phyloP scores from a whole-genome alignment of 2,113 vertebrate species.

The Malurus elegans region DNA sequence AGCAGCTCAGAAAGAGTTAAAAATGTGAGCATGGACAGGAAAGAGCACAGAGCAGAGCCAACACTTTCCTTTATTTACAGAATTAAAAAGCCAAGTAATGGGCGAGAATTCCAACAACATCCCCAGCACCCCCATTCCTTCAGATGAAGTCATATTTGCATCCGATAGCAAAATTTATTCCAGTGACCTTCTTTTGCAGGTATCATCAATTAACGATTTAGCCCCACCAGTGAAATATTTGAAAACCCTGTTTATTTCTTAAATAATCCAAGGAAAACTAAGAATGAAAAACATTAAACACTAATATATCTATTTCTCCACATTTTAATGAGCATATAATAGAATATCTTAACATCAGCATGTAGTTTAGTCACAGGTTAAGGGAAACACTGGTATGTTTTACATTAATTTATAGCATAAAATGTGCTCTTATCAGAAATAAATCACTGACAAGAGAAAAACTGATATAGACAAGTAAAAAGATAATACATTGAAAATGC shows the following conservation, averaged over 20 bases:
- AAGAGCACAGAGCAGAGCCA: neutral
- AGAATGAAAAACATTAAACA: neutral
- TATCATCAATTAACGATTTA: neutral
- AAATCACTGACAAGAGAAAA: slow-evolving; percentile 4
- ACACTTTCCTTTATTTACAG: neutral
- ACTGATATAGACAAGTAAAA: neutral
- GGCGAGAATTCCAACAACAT: neutral
- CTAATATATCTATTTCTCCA: neutral
- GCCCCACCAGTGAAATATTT: neutral
- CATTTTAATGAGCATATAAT: neutral
- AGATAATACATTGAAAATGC: neutral
- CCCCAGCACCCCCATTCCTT: neutral
- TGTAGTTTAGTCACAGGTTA: slow-evolving; percentile 3
- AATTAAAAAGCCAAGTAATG: slow-evolving; percentile 11
- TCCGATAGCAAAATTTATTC: neutral
- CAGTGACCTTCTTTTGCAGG: neutral
- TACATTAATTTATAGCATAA: neutral
- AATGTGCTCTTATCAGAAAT: neutral
- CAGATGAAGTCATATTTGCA: slow-evolving; percentile 1
- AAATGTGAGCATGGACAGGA: neutral
- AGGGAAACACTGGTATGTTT: neutral
- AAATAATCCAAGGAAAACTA: neutral
- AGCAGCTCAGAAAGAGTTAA: slow-evolving; percentile 49
- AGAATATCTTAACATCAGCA: neutral
- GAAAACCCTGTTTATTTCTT: neutral